These are phyloP conservation scores for Rhogogaster chlorosoma DNA, from an alignment of 2,888 invertebrate species.

Conservation along the genomic window DNA sequence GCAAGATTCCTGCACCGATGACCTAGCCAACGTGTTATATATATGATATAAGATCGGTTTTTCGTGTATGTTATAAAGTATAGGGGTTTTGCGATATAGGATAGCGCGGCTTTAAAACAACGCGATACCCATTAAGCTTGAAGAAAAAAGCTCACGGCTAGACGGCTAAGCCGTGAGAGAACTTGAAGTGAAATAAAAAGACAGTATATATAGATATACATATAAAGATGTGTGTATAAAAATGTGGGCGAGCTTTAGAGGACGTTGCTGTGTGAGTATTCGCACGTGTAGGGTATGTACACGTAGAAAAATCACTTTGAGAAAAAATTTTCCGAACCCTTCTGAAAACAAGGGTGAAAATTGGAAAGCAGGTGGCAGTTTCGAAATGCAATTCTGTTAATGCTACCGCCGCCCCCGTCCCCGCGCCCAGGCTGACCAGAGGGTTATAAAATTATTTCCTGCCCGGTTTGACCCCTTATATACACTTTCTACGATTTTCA, in stretches of 20 bases:
- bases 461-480: conserved; percentile 26
- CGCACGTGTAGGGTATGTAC: too few species aligned
- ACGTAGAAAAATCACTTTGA: not conserved
- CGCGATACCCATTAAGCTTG: conserved; percentile 42
- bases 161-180: conserved; percentile 42
- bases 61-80: not conserved
- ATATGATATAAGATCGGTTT: not conserved
- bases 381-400: conserved; percentile 35
- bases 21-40: not conserved
- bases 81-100: conserved; percentile 21
- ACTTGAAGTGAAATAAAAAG: conserved; percentile 41
- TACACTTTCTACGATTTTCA: not conserved
- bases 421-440: too few species aligned
- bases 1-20: not conserved
- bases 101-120: conserved; percentile 23
- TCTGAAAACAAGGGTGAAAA: not conserved
- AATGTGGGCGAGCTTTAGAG: not conserved
- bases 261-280: not conserved
- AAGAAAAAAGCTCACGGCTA: conserved; percentile 44
- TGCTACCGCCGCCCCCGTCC: too few species aligned
- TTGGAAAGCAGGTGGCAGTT: conserved; percentile 24
- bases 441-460: conserved; percentile 32
- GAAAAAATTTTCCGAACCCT: not conserved
- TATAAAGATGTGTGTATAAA: not conserved
- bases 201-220: not conserved